These are phyloP conservation scores for Caenorhabditis briggsae DNA, from an alignment of 1,140 invertebrate species.

Conservation along the genomic window DNA sequence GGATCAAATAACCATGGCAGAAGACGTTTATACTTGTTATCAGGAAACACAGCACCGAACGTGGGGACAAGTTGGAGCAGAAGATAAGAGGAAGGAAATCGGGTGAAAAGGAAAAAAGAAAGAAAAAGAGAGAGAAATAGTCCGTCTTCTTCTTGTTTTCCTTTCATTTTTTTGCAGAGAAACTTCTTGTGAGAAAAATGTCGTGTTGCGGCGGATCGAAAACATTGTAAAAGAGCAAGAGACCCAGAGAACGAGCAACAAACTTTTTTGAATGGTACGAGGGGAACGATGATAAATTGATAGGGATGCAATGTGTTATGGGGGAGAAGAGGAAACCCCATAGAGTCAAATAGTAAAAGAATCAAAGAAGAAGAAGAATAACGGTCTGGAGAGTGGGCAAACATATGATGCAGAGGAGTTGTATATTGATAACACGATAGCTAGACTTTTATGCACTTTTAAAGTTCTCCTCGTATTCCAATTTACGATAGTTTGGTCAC, in stretches of 20 bases:
- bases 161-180: conserved; percentile 8
- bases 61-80: conserved; percentile 50
- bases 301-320: not conserved
- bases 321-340: not conserved
- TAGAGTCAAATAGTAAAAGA: not conserved
- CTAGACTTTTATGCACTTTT: conserved; percentile 52
- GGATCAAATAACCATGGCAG: conserved; percentile 36
- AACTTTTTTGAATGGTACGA: conserved; percentile 44
- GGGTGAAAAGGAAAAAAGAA: not conserved
- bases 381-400: conserved; percentile 8
- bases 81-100: conserved; percentile 10
- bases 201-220: not conserved
- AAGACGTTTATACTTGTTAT: conserved; percentile 32
- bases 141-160: conserved; percentile 4
- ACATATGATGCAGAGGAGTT: not conserved
- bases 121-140: not conserved
- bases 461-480: not conserved
- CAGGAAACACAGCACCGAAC: conserved; percentile 24
- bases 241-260: conserved; percentile 49
- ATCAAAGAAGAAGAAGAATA: not conserved
- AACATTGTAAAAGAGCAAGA: conserved; percentile 11
- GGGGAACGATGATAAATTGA: conserved; percentile 45
- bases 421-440: not conserved
- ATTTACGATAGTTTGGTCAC: not conserved
- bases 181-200: conserved; percentile 33